A percentile compares a stretch with the other conserved stretches of the same genome.
Conservation (phyloP, 2,113 vertebrate genomes). For the Cygnus buccinator region DNA sequence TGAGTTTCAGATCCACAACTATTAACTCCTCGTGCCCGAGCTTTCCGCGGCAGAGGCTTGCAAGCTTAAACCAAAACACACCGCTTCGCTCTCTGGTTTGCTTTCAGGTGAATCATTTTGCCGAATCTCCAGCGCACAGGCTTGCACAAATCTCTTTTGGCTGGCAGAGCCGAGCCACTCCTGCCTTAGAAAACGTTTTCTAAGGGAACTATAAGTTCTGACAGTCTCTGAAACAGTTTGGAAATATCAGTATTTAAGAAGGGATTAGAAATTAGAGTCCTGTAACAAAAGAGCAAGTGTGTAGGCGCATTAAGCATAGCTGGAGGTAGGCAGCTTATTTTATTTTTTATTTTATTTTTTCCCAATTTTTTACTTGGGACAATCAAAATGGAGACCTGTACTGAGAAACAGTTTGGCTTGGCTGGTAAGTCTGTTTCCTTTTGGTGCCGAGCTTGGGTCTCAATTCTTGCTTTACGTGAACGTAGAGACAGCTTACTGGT, state of each 20-base stretch:
- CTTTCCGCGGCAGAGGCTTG: background rate
- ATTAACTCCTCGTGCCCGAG: background rate
- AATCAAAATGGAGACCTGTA: background rate
- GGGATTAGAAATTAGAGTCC: background rate
- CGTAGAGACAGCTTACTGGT: background rate
- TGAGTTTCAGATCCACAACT: background rate
- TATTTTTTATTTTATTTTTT: background rate
- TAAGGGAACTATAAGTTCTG: background rate
- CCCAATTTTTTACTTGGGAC: background rate
- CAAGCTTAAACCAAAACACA: background rate
- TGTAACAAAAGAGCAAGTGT: background rate
- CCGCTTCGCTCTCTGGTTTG: background rate
- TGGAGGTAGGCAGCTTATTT: background rate
- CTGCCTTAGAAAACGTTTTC: background rate
- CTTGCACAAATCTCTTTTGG: background rate
- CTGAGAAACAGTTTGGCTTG: background rate
- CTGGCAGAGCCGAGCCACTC: background rate
- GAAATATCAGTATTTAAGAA: background rate
- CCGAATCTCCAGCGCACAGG: background rate
- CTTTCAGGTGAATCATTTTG: slow-evolving; percentile 51
- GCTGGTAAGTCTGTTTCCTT: background rate
- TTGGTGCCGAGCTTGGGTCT: background rate
- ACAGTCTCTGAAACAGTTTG: background rate
- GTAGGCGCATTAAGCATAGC: background rate
- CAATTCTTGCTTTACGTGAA: background rate